Percentiles rank a stretch among this genome's conserved stretches.
Conservation (phyloP, 2,888 invertebrate species). For the Cepaea hortensis region DNA sequence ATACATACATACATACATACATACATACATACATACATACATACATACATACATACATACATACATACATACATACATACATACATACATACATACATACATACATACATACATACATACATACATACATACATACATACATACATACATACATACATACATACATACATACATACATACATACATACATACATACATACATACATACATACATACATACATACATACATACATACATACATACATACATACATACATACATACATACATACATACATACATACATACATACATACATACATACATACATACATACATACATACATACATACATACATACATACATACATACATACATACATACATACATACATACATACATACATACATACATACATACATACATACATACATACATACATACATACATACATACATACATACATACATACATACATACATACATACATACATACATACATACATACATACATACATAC, state of each 20-base stretch:
- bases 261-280: background rate
- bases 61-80: constrained; percentile 16
- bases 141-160: background rate
- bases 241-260: no score
- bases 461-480: no score
- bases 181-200: background rate
- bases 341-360: no score
- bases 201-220: background rate
- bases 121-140: no score
- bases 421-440: background rate
- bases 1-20: constrained; percentile 19
- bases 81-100: background rate
- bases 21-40: constrained; percentile 16
- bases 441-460: background rate
- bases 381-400: background rate
- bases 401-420: background rate
- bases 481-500: background rate
- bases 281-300: background rate
- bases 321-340: background rate
- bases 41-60: constrained; percentile 19
- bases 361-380: background rate
- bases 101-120: background rate
- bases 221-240: no score
- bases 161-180: background rate
- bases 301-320: background rate